Percentiles rank a stretch among this genome's conserved stretches.
Conservation (phyloP, 2,113 vertebrate species). For the Cariama cristata region DNA sequence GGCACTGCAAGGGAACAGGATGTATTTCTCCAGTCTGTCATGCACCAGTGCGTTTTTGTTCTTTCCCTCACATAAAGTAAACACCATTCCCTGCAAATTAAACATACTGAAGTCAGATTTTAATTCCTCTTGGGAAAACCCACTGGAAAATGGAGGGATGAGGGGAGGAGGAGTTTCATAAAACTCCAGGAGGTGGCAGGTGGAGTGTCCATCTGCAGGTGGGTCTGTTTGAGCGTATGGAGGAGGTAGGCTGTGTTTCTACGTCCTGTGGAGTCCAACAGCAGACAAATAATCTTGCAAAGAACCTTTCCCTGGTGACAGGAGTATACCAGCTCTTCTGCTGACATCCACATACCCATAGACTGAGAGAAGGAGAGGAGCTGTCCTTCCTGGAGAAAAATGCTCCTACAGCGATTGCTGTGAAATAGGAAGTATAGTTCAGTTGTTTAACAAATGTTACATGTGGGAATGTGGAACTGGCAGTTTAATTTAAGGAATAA, state of each 20-base stretch:
- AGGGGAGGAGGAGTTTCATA: not conserved
- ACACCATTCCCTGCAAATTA: not conserved
- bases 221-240: not conserved
- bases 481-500: not conserved
- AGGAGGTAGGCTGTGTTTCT: not conserved
- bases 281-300: not conserved
- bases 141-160: not conserved
- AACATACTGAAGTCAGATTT: not conserved
- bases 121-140: not conserved
- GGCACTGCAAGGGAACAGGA: not conserved
- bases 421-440: not conserved
- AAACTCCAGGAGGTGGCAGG: not conserved
- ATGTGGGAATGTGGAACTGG: not conserved
- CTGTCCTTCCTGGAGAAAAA: not conserved
- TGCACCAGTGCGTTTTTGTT: not conserved
- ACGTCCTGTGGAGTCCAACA: not conserved
- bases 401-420: fast-evolving
- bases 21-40: not conserved
- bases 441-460: not conserved
- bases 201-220: not conserved
- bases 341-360: fast-evolving
- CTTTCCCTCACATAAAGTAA: not conserved
- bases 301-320: not conserved
- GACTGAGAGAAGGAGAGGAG: not conserved
- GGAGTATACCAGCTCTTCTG: not conserved